Evolutionary conservation across 1,140 invertebrate genomes (phyloP), one percentile per base, ranked within the genome.

Genomic region (Cydia amplana): DNA sequence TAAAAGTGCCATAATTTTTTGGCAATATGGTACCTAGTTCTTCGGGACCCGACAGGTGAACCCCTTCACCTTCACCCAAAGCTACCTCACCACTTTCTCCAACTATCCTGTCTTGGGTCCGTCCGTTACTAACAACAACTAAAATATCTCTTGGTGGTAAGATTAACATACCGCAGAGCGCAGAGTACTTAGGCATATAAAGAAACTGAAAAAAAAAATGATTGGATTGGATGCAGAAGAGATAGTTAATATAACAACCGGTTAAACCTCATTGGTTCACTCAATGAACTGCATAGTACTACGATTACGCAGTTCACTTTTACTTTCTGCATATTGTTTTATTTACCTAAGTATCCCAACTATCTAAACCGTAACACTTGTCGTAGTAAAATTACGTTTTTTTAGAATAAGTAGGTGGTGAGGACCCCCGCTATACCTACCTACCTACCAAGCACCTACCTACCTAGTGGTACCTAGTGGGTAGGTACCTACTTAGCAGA

Each of bases 241-340:
- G 4, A 28, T 9, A 43, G 36, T 7, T 2, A 43, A 12, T 43
- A 36, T 28, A 67, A 67, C 16, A 67, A 36, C 23, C 9, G 64
- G 23, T 67, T 25, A 28, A 67, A 18, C 51, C 51, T 55, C 51
- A 18, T 6, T 23, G 14, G 20, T 25, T 32, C 23, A 67, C 64
- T 36, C 64, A n/a, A 67, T 67, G 64, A 67, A 67, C 64, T 67
- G 64, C 23, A 67, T 32, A 28, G 64, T 32, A 55, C 16, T 14
- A 14, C 25, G 64, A 65, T 67, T 67, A 36, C 64, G 64, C 64
- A n/a, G 14, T 67, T 67, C 5, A 67, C 28, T 67, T 67, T 67
- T 67, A 67, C 64, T 36, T 67, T 67, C 64, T n/a, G 28, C 28
- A 25, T 55, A 18, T 55, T 55, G 51, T 55, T 55, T n/a, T 20